phyloP scores from a whole-genome alignment of 2,113 vertebrate species.

The Stigmatopora argus region DNA sequence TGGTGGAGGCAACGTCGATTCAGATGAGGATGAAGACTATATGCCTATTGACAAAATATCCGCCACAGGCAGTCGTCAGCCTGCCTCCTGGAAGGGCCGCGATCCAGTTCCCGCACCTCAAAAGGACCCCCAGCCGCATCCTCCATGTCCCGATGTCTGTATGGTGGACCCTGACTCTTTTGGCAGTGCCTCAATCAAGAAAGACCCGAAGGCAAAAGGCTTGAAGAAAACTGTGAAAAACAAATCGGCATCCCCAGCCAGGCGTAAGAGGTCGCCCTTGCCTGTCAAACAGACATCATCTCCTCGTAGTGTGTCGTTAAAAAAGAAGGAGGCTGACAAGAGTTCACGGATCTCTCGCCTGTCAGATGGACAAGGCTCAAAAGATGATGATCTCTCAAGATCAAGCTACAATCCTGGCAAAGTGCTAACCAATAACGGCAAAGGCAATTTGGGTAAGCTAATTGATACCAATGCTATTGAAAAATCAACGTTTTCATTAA shows the following conservation, averaged over 20 bases:
- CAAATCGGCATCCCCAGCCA: conserved; percentile 83
- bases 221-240: conserved; percentile 79
- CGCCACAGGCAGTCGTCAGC: conserved; percentile 67
- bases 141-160: conserved; percentile 89
- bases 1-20: conserved; percentile 80
- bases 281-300: conserved; percentile 75
- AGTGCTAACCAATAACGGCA: conserved; percentile 78
- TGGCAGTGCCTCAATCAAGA: conserved; percentile 74
- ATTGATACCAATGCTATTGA: background rate
- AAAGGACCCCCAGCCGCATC: conserved; percentile 81
- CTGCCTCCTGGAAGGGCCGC: conserved; percentile 66
- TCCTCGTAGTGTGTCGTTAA: conserved; percentile 70
- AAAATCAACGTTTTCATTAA: background rate
- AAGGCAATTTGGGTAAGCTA: conserved; percentile 76
- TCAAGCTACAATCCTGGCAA: conserved; percentile 79
- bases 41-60: conserved; percentile 84
- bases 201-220: conserved; percentile 82
- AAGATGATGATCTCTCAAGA: conserved; percentile 79
- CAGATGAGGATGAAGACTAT: conserved; percentile 90
- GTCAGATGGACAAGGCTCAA: conserved; percentile 68
- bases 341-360: conserved; percentile 69
- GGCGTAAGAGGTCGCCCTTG: conserved; percentile 82
- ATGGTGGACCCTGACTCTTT: conserved; percentile 92
- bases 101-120: conserved; percentile 83
- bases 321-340: conserved; percentile 80